These are phyloP conservation scores for Progne subis DNA, from an alignment of 2,113 vertebrate genomes.

Conservation along the genomic window DNA sequence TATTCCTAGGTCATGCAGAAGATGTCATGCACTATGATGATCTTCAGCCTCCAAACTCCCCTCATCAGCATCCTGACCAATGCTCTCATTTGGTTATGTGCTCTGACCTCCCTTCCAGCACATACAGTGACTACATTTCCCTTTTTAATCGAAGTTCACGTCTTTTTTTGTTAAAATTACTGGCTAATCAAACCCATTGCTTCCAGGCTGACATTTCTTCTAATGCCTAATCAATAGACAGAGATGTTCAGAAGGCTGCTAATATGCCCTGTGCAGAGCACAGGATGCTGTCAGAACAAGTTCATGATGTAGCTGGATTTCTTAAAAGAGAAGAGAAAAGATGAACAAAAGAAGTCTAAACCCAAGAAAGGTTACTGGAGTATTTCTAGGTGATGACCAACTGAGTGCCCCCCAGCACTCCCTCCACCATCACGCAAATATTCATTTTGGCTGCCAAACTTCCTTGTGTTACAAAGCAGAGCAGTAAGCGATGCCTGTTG, in stretches of 20 bases:
- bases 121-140: not conserved
- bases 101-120: not conserved
- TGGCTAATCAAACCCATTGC: not conserved
- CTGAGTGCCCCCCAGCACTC: not conserved
- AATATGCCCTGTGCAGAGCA: not conserved
- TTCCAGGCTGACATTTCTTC: not conserved
- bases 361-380: not conserved
- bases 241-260: not conserved
- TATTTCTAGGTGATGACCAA: not conserved
- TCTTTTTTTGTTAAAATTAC: not conserved
- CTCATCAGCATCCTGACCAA: not conserved
- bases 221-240: not conserved
- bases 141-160: not conserved
- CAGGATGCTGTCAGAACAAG: not conserved
- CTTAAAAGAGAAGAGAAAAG: not conserved
- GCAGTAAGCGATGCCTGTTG: accelerated
- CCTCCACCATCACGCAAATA: accelerated
- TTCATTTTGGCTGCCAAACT: not conserved
- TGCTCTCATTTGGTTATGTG: too few species aligned
- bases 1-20: not conserved
- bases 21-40: accelerated
- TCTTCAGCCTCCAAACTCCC: not conserved
- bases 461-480: not conserved
- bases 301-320: not conserved
- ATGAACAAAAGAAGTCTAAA: not conserved